Conservation (phyloP, 2,113 vertebrate species). For the Corythaixoides concolor region DNA sequence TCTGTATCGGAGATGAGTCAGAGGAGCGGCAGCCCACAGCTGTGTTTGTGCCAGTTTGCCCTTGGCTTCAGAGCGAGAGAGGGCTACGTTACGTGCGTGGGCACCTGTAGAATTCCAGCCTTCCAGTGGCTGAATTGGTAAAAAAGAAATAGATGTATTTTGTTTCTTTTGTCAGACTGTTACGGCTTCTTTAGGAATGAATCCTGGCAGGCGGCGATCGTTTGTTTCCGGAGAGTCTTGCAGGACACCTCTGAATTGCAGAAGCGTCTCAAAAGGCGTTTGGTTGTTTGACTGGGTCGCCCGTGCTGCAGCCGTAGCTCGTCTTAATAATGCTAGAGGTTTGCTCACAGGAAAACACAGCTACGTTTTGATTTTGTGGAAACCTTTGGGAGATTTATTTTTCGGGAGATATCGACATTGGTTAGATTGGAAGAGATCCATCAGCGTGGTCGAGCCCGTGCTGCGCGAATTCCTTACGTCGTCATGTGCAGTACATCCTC, state of each 20-base stretch:
- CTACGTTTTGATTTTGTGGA: fast-evolving
- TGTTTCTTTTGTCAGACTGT: fast-evolving
- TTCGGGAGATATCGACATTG: fast-evolving
- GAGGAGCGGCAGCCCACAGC: neutral
- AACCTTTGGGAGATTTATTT: neutral
- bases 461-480: neutral
- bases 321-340: neutral
- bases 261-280: neutral
- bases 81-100: fast-evolving
- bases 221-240: neutral
- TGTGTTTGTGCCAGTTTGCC: neutral
- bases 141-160: neutral
- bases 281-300: fast-evolving
- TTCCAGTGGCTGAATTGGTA: neutral
- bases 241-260: neutral
- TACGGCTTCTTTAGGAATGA: neutral
- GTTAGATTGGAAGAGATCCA: neutral
- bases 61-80: fast-evolving
- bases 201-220: fast-evolving
- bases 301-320: fast-evolving
- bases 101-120: neutral
- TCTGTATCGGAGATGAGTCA: neutral
- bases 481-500: neutral
- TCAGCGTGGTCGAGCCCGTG: fast-evolving
- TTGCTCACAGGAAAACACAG: neutral